These are phyloP conservation scores for Elanoides forficatus DNA, from an alignment of 2,113 vertebrate genomes.

Conservation along the genomic window DNA sequence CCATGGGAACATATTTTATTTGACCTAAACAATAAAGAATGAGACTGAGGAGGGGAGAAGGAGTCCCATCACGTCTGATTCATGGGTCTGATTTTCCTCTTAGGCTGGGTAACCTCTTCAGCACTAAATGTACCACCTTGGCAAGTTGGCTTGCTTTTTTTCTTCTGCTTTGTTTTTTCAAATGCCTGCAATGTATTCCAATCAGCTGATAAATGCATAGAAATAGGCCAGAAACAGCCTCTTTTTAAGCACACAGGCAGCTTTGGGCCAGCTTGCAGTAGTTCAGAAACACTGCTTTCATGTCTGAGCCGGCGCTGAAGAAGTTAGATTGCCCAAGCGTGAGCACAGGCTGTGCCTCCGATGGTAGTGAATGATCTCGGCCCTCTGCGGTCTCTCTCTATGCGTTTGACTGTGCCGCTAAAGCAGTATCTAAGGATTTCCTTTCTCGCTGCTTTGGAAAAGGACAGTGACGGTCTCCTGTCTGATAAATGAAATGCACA, in stretches of 20 bases:
- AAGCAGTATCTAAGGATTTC: not conserved
- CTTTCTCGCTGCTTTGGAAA: not conserved
- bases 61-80: not conserved
- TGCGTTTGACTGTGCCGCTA: not conserved
- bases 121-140: not conserved
- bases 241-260: not conserved
- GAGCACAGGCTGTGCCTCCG: accelerated
- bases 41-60: not conserved
- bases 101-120: not conserved
- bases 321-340: not conserved
- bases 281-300: not conserved
- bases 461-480: not conserved
- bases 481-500: accelerated
- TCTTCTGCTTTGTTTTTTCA: not conserved
- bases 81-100: not conserved
- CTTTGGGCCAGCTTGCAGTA: not conserved
- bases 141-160: not conserved
- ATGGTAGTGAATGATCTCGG: accelerated
- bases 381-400: no score
- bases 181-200: not conserved
- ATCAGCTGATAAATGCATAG: not conserved
- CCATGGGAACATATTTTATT: not conserved
- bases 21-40: not conserved
- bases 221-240: not conserved
- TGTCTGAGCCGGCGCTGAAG: not conserved